Conservation (phyloP, 2,797 vertebrate genomes). For the Necrosyrtes monachus region DNA sequence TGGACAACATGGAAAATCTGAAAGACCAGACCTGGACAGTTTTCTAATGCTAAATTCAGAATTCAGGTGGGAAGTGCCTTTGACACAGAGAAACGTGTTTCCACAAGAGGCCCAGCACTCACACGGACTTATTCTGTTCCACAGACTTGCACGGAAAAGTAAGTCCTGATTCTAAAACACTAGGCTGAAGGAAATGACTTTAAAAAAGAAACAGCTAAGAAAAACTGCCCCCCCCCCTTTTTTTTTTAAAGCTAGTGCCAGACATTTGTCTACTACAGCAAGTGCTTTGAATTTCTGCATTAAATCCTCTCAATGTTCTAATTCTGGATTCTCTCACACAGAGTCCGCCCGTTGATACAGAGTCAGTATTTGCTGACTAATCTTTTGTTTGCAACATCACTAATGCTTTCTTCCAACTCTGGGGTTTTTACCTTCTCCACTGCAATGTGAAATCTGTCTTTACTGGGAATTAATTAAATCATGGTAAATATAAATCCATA, state of each 20-base stretch:
- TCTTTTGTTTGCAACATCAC: neutral
- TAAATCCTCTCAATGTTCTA: neutral
- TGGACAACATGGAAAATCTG: neutral
- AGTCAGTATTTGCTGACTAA: neutral
- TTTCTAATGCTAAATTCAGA: neutral
- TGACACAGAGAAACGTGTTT: neutral
- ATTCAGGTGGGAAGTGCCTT: neutral
- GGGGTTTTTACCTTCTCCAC: neutral
- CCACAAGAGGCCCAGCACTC: neutral
- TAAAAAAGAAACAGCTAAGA: neutral
- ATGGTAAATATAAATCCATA: neutral
- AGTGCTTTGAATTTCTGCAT: neutral
- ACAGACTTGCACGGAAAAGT: neutral
- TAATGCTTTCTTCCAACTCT: neutral
- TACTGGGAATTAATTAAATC: neutral
- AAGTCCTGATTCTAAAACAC: neutral
- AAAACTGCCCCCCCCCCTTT: neutral
- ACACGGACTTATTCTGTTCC: neutral
- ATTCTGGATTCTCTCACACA: neutral
- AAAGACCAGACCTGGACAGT: neutral
- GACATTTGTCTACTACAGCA: neutral
- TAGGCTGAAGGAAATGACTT: neutral
- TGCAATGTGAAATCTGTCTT: neutral
- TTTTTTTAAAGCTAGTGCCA: neutral
- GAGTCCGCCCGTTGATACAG: neutral